Conservation (phyloP, 2,797 vertebrate species). For the Scolopax bukidnonensis region DNA sequence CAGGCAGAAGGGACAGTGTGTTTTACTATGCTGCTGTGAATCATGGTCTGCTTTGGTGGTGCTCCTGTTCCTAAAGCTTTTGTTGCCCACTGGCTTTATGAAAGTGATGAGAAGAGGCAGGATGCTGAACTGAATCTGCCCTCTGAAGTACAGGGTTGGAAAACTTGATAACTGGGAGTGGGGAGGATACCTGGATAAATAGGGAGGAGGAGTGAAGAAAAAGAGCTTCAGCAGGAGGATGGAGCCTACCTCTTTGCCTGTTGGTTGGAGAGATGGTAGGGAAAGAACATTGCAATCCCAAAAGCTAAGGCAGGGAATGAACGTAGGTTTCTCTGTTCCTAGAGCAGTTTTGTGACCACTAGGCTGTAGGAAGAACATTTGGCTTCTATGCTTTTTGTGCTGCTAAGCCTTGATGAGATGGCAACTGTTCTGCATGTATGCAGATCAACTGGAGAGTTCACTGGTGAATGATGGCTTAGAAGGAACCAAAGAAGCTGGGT, state of each 20-base stretch:
- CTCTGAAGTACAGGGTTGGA: neutral
- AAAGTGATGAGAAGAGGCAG: neutral
- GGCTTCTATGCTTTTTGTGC: neutral
- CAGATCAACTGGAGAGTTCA: neutral
- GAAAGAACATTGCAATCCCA: neutral
- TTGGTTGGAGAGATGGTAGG: neutral
- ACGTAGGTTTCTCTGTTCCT: fast-evolving
- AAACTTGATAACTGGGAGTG: neutral
- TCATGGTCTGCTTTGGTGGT: neutral
- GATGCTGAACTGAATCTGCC: neutral
- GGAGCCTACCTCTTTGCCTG: neutral
- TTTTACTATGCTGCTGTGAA: neutral
- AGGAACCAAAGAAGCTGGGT: neutral
- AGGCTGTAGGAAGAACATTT: neutral
- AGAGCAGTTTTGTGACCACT: neutral
- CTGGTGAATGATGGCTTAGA: neutral
- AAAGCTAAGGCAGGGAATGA: neutral
- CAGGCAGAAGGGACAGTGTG: too few species aligned
- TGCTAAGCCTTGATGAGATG: neutral
- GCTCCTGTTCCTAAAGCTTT: neutral
- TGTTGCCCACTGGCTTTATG: neutral
- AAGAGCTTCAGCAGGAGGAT: neutral
- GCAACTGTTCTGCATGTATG: too few species aligned
- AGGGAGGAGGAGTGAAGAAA: neutral
- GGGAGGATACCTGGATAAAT: neutral